Evolutionary conservation across 2,797 vertebrate species (phyloP).

Genomic region (Squalus acanthias): DNA sequence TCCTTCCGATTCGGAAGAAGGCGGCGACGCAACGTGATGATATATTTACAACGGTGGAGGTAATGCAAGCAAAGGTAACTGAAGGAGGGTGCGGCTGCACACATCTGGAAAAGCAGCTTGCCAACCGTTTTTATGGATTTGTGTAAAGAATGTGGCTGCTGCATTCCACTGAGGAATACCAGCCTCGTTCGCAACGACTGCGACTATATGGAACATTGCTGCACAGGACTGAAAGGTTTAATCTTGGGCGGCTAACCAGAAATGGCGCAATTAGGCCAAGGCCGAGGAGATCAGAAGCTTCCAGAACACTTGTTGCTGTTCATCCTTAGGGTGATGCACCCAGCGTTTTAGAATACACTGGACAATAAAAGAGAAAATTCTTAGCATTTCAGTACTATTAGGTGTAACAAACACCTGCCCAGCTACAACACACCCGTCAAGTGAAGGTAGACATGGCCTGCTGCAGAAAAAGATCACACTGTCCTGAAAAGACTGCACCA

Average conservation of each 20-base stretch:
- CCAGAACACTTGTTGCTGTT: not conserved
- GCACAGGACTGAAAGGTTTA: not conserved
- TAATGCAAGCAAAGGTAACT: not conserved
- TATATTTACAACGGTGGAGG: not conserved
- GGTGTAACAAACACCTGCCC: not conserved
- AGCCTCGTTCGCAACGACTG: not conserved
- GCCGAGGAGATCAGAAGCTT: not conserved
- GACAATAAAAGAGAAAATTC: not conserved
- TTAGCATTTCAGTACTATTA: not conserved
- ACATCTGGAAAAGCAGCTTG: not conserved
- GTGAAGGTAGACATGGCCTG: too few species aligned
- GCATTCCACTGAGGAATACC: not conserved
- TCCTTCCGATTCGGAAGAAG: not conserved
- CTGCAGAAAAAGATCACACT: not conserved
- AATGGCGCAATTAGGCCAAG: not conserved
- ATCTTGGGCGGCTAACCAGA: not conserved
- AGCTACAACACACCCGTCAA: not conserved
- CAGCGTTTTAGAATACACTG: not conserved
- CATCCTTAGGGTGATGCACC: not conserved
- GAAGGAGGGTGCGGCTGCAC: not conserved
- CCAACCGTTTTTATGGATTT: not conserved
- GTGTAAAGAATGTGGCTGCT: not conserved
- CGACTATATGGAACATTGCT: not conserved
- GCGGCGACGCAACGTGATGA: not conserved
- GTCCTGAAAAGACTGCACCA: not conserved